These are phyloP conservation scores for Luscinia luscinia DNA, from an alignment of 2,797 vertebrate species.

Conservation along the genomic window DNA sequence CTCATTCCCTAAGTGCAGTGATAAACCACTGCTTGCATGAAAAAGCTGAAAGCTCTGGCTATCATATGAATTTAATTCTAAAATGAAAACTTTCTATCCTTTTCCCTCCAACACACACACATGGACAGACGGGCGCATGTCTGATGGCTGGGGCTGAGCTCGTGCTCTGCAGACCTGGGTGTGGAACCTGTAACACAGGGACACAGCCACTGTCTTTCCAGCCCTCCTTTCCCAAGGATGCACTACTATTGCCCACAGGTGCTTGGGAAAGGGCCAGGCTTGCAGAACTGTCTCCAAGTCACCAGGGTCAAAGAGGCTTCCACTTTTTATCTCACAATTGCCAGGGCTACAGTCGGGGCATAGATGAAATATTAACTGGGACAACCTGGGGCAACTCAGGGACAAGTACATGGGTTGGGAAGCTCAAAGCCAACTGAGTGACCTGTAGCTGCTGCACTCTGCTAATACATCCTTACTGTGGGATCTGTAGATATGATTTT, in stretches of 20 bases:
- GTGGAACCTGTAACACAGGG: not conserved
- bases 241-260: not conserved
- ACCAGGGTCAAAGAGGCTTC: not conserved
- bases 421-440: not conserved
- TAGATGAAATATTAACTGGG: not conserved
- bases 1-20: not conserved
- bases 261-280: not conserved
- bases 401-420: not conserved
- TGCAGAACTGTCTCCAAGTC: not conserved
- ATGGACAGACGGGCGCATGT: accelerated
- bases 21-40: conserved; percentile 39
- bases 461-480: not conserved
- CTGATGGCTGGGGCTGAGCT: not conserved
- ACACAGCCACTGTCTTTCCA: not conserved
- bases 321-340: not conserved
- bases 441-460: not conserved
- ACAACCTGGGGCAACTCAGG: not conserved
- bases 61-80: conserved; percentile 11
- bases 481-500: not conserved
- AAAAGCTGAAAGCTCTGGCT: conserved; percentile 32
- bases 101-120: not conserved
- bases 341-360: not conserved
- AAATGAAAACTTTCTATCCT: conserved; percentile 1
- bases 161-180: not conserved
- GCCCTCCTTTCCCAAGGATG: not conserved